Evolutionary conservation across 2,113 vertebrate genomes (phyloP).

Genomic region (Seriola quinqueradiata): DNA sequence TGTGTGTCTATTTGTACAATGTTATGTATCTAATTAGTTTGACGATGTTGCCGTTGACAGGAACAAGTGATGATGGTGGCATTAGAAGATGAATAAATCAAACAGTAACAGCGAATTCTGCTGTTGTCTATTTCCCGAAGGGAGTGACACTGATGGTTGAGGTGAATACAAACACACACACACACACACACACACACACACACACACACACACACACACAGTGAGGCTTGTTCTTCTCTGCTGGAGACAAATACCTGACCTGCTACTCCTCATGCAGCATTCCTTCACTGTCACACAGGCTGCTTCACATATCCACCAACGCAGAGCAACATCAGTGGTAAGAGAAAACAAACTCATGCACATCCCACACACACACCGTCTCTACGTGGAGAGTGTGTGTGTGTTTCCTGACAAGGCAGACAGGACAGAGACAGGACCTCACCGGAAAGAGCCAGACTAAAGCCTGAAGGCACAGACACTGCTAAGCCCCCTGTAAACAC

Average conservation of each 20-base stretch:
- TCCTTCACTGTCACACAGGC: constrained; percentile 22
- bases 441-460: constrained; percentile 37
- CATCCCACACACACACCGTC: background rate
- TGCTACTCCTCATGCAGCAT: constrained; percentile 43
- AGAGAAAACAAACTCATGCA: background rate
- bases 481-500: constrained; percentile 35
- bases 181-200: too few relatives aligned
- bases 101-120: too few relatives aligned
- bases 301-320: constrained; percentile 13
- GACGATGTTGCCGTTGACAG: too few relatives aligned
- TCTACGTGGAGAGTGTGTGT: background rate
- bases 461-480: constrained; percentile 62
- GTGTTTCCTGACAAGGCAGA: constrained; percentile 25
- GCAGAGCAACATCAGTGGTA: background rate
- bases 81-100: too few relatives aligned
- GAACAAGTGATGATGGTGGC: too few relatives aligned
- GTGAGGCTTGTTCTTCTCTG: constrained; percentile 6
- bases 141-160: too few relatives aligned
- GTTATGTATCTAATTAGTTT: too few relatives aligned
- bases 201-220: constrained; percentile 4
- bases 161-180: too few relatives aligned
- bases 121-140: too few relatives aligned
- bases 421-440: constrained; percentile 16
- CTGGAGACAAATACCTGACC: constrained; percentile 56
- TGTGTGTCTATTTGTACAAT: too few relatives aligned